Evolutionary conservation across 2,888 invertebrate genomes (phyloP), one percentile per base, ranked within the genome.

Genomic region (Lamellibrachia columna): DNA sequence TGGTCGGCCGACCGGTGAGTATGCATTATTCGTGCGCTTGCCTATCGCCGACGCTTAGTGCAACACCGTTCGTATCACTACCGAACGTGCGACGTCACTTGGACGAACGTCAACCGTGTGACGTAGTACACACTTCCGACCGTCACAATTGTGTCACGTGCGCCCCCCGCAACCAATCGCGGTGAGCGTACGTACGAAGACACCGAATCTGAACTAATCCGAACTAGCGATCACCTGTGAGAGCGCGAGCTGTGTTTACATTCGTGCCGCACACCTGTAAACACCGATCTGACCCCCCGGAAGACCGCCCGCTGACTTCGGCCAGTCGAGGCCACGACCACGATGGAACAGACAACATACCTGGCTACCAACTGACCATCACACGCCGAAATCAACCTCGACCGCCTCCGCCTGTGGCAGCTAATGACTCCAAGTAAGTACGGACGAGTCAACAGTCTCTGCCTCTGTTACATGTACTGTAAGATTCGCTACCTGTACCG

Each of bases 111-210:
- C 15, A 75, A 22, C n/a, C 75, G 75, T 75, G 22, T 75, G 75
- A 75, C 75, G 75, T 75, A 22, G 75, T 22, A n/a, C 75, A n/a
- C 75, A 58, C 8, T 11, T 8, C 58, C 58, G 58, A 58, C 7
- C 75, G 75, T 75, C 75, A 75, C 75, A 75, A 75, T 75, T 22
- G 75, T 22, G 75, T 75, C 75, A 75, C 75, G 75, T 75, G 75
- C 75, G 75, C 75, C 22, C 3, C 22, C 15, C 75, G 75, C 55
- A 55, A 9, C 75, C 75, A 75, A 75, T 75, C 75, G 75, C 75
- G 15, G 75, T 11, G 22, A n/a, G 22, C 75, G 75, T 75, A 75
- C 22, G 75, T 75, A 75, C 22, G 75, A 75, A 75, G 75, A 22
- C 6, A 15, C 75, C 22, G 75, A 0, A 6, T 11, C 75, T n/a